A percentile compares a stretch with the other conserved stretches of the same genome.
These are phyloP conservation scores for Zaprionus nigranus DNA, from an alignment of 1,140 invertebrate genomes.

Conservation along the genomic window DNA sequence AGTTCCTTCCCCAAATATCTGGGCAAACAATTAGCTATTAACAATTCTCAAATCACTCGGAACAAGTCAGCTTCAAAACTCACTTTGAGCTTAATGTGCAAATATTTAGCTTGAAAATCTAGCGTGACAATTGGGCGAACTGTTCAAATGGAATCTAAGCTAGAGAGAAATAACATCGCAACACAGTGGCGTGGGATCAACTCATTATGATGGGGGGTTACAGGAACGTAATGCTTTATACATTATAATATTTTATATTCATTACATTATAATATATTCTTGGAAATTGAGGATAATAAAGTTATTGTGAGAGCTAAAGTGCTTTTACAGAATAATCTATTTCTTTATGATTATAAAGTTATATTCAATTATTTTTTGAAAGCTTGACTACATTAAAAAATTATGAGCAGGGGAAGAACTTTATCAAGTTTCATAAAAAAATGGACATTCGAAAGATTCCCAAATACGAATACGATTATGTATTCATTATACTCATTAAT, in stretches of 20 bases:
- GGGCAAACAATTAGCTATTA: slow-evolving; percentile 78
- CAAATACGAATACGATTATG: background rate
- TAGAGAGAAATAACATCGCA: background rate
- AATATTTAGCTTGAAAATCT: slow-evolving; percentile 63
- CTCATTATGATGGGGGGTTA: background rate
- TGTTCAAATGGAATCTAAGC: slow-evolving; percentile 35
- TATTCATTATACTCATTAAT: background rate
- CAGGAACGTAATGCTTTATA: background rate
- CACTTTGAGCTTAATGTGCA: slow-evolving; percentile 60
- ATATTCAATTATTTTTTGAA: background rate
- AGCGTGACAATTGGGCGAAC: slow-evolving; percentile 42
- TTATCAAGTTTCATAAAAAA: background rate
- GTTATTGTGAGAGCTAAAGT: background rate
- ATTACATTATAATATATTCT: background rate
- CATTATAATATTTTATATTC: too few species aligned
- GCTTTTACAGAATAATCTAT: too few species aligned
- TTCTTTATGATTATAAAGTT: background rate
- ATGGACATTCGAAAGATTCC: background rate
- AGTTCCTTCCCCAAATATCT: slow-evolving; percentile 50
- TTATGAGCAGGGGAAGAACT: background rate
- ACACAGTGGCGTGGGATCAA: slow-evolving; percentile 22
- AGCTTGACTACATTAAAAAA: background rate
- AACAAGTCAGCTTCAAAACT: slow-evolving; percentile 46
- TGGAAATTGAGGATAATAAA: background rate
- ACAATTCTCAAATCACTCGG: slow-evolving; percentile 53